phyloP scores from a whole-genome alignment of 64 coral and sea anemone genomes.

The Orbicella faveolata region DNA sequence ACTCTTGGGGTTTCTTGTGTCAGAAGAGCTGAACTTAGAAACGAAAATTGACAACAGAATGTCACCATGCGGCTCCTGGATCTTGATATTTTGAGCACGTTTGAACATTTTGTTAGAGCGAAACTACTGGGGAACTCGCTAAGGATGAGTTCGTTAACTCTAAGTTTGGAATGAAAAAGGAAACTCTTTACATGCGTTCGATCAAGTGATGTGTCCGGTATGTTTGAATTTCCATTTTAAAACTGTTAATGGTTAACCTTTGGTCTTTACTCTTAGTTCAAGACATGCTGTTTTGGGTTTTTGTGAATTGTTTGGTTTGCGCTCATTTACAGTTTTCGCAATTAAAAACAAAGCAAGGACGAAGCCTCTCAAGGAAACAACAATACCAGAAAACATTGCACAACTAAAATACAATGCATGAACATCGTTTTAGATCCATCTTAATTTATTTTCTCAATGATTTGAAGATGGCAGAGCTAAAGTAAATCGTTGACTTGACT shows the following conservation, averaged over 20 bases:
- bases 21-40: neutral
- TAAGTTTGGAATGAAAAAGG: conserved; percentile 9
- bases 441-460: neutral
- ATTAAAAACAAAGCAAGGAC: no score
- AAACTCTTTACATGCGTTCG: neutral
- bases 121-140: no score
- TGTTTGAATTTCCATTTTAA: neutral
- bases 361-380: neutral
- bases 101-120: no score
- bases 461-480: neutral
- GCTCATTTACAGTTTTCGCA: no score
- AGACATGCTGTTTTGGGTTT: no score
- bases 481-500: neutral
- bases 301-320: no score
- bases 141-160: no score
- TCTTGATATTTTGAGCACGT: no score
- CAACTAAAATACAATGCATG: neutral
- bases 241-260: no score
- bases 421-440: neutral
- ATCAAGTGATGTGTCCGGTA: conserved; percentile 1
- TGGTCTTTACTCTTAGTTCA: no score
- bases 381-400: neutral
- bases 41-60: neutral
- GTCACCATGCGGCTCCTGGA: neutral
- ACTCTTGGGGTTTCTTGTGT: neutral